These are phyloP conservation scores for Vultur gryphus DNA, from an alignment of 2,797 vertebrate genomes.

Conservation along the genomic window DNA sequence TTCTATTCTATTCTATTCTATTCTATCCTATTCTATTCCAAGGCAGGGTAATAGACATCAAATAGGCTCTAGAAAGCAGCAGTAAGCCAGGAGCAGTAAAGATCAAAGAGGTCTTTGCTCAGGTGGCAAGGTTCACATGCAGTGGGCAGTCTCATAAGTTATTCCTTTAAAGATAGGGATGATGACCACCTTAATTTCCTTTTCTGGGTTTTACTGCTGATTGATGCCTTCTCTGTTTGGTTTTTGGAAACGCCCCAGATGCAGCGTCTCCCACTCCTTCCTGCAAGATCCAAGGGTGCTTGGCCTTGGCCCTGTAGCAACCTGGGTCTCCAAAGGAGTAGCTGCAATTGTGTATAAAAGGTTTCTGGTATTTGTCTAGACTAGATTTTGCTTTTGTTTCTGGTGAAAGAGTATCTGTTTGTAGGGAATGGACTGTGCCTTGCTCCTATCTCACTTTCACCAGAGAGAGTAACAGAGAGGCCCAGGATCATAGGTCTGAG, in stretches of 20 bases:
- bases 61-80: neutral
- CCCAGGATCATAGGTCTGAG: neutral
- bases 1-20: no score
- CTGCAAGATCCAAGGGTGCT: neutral
- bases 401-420: neutral
- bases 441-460: neutral
- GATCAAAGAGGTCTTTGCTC: neutral
- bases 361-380: neutral
- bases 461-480: neutral
- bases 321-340: neutral
- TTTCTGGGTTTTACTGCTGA: neutral
- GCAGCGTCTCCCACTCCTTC: neutral
- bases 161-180: neutral
- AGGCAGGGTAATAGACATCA: neutral
- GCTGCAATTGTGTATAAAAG: neutral
- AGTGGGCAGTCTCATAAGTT: neutral
- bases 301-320: neutral
- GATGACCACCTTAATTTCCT: neutral
- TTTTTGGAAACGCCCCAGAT: neutral
- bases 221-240: neutral
- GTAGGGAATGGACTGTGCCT: neutral
- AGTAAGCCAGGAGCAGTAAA: neutral
- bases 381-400: neutral
- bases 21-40: no score
- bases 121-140: neutral